These are phyloP conservation scores for Axinella damicornis DNA, from an alignment of 37 sponge, comb jelly and placozoan genomes.

Conservation along the genomic window DNA sequence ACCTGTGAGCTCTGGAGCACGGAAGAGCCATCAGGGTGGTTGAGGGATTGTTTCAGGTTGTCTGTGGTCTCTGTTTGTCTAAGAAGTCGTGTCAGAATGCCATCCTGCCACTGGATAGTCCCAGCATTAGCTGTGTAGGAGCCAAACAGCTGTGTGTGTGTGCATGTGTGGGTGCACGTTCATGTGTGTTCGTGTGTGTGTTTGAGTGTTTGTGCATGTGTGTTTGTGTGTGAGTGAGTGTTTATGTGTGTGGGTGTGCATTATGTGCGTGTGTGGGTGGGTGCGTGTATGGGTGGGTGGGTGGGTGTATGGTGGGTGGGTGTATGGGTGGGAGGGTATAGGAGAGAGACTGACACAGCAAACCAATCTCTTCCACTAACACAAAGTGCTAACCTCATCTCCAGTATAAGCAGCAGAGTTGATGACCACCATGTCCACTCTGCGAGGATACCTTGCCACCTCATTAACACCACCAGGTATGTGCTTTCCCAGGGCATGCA, in stretches of 20 bases:
- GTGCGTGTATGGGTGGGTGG: too few relatives aligned
- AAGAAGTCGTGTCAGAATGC: conserved; percentile 33
- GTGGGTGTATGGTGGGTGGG: too few relatives aligned
- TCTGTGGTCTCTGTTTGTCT: conserved; percentile 1
- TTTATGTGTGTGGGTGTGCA: too few relatives aligned
- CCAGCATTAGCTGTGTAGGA: conserved; percentile 3
- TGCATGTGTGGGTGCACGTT: too few relatives aligned
- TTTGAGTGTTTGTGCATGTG: too few relatives aligned
- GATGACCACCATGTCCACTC: conserved; percentile 32
- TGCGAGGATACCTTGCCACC: conserved; percentile 12
- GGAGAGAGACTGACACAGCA: too few relatives aligned
- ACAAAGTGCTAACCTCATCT: conserved; percentile 51
- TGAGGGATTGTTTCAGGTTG: neutral
- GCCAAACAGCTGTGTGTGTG: conserved; percentile 43
- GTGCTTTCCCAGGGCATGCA: neutral
- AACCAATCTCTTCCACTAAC: too few relatives aligned
- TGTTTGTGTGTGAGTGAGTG: too few relatives aligned
- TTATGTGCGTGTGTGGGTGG: too few relatives aligned
- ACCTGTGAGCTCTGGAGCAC: too few relatives aligned
- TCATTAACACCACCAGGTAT: neutral
- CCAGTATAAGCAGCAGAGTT: conserved; percentile 58
- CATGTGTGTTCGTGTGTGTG: too few relatives aligned
- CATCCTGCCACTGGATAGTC: conserved; percentile 24
- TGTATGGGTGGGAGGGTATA: too few relatives aligned
- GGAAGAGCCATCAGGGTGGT: neutral